phyloP scores from a whole-genome alignment of 2,797 vertebrate species.

The Sebastes itinus region DNA sequence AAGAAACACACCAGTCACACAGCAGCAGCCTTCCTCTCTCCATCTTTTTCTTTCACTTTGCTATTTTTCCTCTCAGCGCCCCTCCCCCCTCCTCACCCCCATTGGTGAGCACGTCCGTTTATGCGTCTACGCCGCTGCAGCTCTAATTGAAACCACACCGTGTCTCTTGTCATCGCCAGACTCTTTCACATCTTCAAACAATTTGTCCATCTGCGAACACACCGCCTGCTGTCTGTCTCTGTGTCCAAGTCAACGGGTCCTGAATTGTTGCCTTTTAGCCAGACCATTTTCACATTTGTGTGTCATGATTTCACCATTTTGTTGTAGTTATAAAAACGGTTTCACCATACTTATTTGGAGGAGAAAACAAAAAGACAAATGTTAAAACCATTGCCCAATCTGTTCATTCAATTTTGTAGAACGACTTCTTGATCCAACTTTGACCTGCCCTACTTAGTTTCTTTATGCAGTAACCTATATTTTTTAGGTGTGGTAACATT shows the following conservation, averaged over 20 bases:
- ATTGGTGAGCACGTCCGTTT: background rate
- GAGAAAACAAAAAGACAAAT: background rate
- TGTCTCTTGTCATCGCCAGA: conserved; percentile 13
- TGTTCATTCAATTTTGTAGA: background rate
- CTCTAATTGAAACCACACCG: conserved; percentile 46
- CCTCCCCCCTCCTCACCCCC: rapidly evolving
- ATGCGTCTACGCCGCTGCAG: conserved; percentile 2
- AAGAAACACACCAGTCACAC: background rate
- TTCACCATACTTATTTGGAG: background rate
- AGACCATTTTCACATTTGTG: conserved; percentile 5
- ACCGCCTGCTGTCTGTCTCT: conserved; percentile 14
- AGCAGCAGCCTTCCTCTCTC: background rate
- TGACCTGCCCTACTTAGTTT: background rate
- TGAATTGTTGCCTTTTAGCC: background rate
- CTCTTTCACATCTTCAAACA: conserved; percentile 42
- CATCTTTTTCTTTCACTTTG: conserved; percentile 1
- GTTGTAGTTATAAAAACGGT: background rate
- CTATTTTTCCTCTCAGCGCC: too few relatives aligned
- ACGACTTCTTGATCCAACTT: background rate
- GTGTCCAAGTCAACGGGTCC: background rate
- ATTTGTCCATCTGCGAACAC: conserved; percentile 47
- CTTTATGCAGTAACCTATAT: too few relatives aligned
- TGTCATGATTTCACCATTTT: background rate
- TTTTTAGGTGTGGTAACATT: too few relatives aligned
- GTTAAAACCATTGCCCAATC: background rate